Conservation (phyloP, 2,888 invertebrate genomes). For the Mythimna loreyi region DNA sequence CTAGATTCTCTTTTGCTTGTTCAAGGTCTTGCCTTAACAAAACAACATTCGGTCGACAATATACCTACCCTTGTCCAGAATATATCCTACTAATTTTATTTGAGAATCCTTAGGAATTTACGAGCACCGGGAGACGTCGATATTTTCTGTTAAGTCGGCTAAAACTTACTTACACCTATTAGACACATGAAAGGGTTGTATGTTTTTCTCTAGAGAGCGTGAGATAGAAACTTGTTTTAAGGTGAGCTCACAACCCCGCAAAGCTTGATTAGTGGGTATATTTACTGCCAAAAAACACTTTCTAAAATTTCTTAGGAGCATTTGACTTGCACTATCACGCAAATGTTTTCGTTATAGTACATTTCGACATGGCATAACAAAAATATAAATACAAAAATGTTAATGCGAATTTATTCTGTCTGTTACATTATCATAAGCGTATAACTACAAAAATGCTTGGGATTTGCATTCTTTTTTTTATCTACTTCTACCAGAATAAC, state of each 20-base stretch:
- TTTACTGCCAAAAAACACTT: neutral
- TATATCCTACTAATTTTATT: conserved; percentile 49
- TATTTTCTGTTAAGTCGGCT: conserved; percentile 58
- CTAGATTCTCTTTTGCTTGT: too few species aligned
- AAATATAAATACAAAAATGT: too few species aligned
- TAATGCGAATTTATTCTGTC: neutral
- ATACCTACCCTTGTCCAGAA: conserved; percentile 15
- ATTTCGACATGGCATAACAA: neutral
- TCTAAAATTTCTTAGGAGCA: too few species aligned
- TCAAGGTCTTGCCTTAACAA: too few species aligned
- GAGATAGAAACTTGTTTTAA: conserved; percentile 43
- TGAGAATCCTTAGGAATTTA: conserved; percentile 57
- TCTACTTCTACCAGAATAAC: too few species aligned
- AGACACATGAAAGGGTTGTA: conserved; percentile 50
- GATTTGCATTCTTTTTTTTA: too few species aligned
- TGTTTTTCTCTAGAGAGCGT: conserved; percentile 47
- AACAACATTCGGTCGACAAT: neutral
- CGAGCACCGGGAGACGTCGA: conserved; percentile 57
- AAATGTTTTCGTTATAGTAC: too few species aligned
- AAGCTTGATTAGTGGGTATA: neutral
- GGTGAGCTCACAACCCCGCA: neutral
- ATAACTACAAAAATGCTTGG: too few species aligned
- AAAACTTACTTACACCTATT: conserved; percentile 59
- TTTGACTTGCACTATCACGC: too few species aligned
- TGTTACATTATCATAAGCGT: too few species aligned